Evolutionary conservation across 2,797 vertebrate species (phyloP), one percentile per base, ranked within the genome.

Genomic region (Dryobates pubescens): DNA sequence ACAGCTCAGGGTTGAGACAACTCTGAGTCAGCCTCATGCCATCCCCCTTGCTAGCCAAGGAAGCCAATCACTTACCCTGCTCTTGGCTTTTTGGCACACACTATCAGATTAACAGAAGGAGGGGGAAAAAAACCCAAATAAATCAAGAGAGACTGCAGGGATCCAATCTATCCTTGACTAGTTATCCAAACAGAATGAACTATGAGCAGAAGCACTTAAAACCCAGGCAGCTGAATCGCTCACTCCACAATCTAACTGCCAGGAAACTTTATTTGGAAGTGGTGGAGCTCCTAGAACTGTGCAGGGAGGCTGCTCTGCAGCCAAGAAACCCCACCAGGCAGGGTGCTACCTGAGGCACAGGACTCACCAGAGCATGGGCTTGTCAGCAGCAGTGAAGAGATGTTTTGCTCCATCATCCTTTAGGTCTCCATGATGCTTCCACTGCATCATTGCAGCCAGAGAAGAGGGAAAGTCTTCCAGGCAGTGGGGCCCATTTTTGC

Each of bases 241-340:
- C 91, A 82, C 38, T 58, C 83, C 65, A 43, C 51, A 83, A 76
- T 67, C 43, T 75, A 62, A 65, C 71, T 67, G 59, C 70, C 84
- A 58, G 38, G 34, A 54, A 88, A 70, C 82, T 96, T 95, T 94
- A 96, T 96, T 96, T 96, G 94, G 96, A 90, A 91, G 72, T 67
- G 26, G 34, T 18, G 59, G 38, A 80, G 83, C 41, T 72, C 4
- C 0, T 8, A 36, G 26, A 54, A 53, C 27, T 2, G 1, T 4
- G 29, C 27, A 38, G n/a, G 19, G 34, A 73, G 17, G 18, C 30
- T 64, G 27, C 64, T 73, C 30, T 12, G 32, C 49, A 43, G 38
- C 53, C 70, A 34, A 75, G 15, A 64, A 78, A 36, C 23, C 38
- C 22, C 1, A 0, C 3, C 0, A 54, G 13, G 12, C 41, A 69